phyloP scores from a whole-genome alignment of 1,140 invertebrate species.

The Temnothorax nylanderi region DNA sequence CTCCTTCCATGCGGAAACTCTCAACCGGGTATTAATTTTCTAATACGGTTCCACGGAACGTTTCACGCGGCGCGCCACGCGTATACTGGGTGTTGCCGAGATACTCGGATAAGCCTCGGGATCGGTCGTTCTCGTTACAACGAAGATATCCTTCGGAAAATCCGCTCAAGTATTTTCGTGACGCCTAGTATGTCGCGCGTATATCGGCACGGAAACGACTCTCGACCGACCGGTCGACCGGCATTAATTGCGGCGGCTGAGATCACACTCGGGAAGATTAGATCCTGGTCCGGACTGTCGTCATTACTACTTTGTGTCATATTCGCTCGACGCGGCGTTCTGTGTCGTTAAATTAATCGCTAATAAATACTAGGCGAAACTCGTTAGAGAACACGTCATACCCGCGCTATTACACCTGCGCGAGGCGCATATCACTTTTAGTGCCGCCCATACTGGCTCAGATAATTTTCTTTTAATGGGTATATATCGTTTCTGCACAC shows the following conservation, averaged over 20 bases:
- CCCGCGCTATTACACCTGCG: slow-evolving; percentile 54
- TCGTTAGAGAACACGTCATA: slow-evolving; percentile 60
- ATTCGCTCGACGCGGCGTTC: background rate
- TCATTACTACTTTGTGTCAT: slow-evolving; percentile 59
- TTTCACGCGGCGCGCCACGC: slow-evolving; percentile 41
- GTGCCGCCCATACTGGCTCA: background rate
- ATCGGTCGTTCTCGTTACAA: background rate
- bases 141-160: background rate
- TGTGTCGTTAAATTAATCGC: slow-evolving; percentile 61
- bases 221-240: background rate
- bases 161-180: background rate
- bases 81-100: slow-evolving; percentile 22
- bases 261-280: slow-evolving; percentile 52
- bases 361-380: slow-evolving; percentile 58
- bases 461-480: slow-evolving; percentile 31
- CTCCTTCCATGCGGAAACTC: slow-evolving; percentile 75
- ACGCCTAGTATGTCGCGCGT: slow-evolving; percentile 16
- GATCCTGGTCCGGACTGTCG: slow-evolving; percentile 44
- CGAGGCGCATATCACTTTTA: slow-evolving; percentile 26
- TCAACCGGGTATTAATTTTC: slow-evolving; percentile 74
- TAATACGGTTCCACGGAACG: slow-evolving; percentile 64
- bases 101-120: background rate
- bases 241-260: slow-evolving; percentile 51
- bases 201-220: slow-evolving; percentile 41
- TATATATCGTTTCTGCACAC: slow-evolving; percentile 44